These are phyloP conservation scores for Drosophila koepferae DNA, from an alignment of 2,888 invertebrate species.

Conservation along the genomic window DNA sequence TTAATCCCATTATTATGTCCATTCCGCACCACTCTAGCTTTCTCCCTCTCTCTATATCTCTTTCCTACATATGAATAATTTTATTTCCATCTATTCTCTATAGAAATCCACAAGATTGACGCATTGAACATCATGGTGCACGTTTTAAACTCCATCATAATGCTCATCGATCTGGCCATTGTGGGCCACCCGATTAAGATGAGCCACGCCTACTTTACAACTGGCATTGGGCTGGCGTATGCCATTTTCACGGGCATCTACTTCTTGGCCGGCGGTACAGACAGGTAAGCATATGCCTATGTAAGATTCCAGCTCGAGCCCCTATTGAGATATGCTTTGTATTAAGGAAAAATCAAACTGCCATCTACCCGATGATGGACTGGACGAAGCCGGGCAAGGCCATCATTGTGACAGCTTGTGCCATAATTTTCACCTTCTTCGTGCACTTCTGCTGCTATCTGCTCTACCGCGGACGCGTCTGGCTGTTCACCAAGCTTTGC, in stretches of 20 bases:
- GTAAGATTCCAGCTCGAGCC: no score
- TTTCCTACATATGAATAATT: not conserved
- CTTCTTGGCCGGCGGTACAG: slow-evolving; percentile 89
- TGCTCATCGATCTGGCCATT: slow-evolving; percentile 89
- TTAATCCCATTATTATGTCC: no score
- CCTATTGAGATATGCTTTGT: not conserved
- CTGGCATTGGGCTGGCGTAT: slow-evolving; percentile 88
- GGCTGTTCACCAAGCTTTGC: slow-evolving; percentile 85
- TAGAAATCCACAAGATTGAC: slow-evolving; percentile 85
- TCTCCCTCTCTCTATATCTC: not conserved
- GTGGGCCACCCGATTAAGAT: slow-evolving; percentile 90
- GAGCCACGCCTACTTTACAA: slow-evolving; percentile 87
- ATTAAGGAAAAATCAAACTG: slow-evolving; percentile 87
- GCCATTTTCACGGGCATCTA: slow-evolving; percentile 90
- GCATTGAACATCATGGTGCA: slow-evolving; percentile 85
- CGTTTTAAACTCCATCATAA: slow-evolving; percentile 89
- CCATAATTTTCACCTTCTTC: slow-evolving; percentile 87
- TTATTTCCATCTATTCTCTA: not conserved
- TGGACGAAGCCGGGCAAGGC: slow-evolving; percentile 89
- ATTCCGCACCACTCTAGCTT: no score
- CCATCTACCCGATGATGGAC: slow-evolving; percentile 91
- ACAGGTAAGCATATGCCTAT: slow-evolving; percentile 86
- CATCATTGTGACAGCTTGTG: slow-evolving; percentile 87
- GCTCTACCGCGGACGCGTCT: slow-evolving; percentile 86
- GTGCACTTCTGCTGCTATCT: slow-evolving; percentile 88